Percentiles rank a stretch among this genome's conserved stretches.
Evolutionary conservation across 2,888 invertebrate genomes (phyloP).

Genomic region (Nebria brevicollis): DNA sequence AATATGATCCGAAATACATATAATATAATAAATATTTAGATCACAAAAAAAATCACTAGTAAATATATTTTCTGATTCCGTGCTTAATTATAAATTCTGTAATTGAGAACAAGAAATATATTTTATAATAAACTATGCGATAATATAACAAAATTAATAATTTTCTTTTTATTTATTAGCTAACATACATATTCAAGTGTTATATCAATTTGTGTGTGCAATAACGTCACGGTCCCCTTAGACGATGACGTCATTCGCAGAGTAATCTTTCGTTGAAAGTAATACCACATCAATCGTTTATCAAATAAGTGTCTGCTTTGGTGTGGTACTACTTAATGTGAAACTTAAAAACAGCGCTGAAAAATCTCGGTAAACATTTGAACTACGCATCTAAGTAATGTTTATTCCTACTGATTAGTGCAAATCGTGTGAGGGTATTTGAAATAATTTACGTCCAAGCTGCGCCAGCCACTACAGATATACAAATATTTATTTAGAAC

Average conservation of each 20-base stretch:
- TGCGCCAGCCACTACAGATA: not conserved
- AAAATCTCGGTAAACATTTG: not conserved
- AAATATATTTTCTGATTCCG: slow-evolving; percentile 15
- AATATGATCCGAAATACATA: slow-evolving; percentile 24
- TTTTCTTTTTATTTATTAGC: no score
- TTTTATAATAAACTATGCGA: slow-evolving; percentile 19
- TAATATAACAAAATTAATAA: no score
- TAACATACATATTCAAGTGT: no score
- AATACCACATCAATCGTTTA: no score
- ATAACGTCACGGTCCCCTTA: no score
- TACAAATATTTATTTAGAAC: not conserved
- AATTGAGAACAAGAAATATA: slow-evolving; percentile 40
- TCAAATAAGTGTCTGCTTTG: not conserved
- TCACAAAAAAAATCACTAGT: slow-evolving; percentile 43
- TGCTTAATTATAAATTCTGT: no score
- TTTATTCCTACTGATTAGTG: not conserved
- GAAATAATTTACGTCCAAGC: slow-evolving; percentile 11
- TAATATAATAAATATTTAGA: slow-evolving; percentile 25
- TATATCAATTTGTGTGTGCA: no score
- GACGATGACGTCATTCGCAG: no score
- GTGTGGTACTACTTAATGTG: not conserved
- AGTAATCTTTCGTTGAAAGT: no score
- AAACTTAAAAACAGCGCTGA: slow-evolving; percentile 8
- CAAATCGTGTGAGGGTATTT: not conserved
- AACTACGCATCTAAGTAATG: not conserved